Conservation (phyloP, 2,888 invertebrate genomes). For the Parascotia fuliginaria region DNA sequence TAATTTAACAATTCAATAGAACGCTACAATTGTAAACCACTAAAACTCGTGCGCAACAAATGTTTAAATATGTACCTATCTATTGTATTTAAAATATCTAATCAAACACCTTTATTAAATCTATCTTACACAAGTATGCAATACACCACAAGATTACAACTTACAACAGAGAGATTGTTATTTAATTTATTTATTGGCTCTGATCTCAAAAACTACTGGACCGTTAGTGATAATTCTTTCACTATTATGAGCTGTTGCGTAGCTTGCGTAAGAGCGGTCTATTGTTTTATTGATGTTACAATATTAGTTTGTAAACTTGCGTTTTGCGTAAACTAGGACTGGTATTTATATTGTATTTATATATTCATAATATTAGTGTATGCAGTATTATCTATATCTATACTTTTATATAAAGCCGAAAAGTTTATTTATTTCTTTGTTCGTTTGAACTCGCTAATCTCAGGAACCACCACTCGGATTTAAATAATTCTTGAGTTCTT, state of each 20-base stretch:
- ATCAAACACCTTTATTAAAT: neutral
- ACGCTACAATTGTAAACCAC: no score
- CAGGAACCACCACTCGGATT: no score
- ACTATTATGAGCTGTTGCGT: constrained; percentile 12
- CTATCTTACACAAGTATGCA: neutral
- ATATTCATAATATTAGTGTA: no score
- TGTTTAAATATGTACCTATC: no score
- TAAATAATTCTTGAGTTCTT: no score
- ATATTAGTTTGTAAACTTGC: constrained; percentile 5
- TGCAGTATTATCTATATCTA: no score
- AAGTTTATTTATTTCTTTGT: no score
- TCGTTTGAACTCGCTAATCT: no score
- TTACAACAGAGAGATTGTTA: constrained; percentile 9
- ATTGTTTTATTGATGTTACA: constrained; percentile 26
- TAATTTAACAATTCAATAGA: no score
- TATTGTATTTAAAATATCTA: neutral
- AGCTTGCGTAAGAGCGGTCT: constrained; percentile 4
- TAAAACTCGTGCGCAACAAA: no score
- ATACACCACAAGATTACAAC: constrained; percentile 8
- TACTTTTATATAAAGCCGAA: no score
- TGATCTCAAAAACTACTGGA: constrained; percentile 35
- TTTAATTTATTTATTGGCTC: constrained; percentile 7
- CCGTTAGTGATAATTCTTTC: constrained; percentile 21
- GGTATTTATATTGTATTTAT: neutral
- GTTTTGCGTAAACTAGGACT: constrained; percentile 1